These are phyloP conservation scores for Leptogaster cylindrica DNA, from an alignment of 2,888 invertebrate genomes.

Conservation along the genomic window DNA sequence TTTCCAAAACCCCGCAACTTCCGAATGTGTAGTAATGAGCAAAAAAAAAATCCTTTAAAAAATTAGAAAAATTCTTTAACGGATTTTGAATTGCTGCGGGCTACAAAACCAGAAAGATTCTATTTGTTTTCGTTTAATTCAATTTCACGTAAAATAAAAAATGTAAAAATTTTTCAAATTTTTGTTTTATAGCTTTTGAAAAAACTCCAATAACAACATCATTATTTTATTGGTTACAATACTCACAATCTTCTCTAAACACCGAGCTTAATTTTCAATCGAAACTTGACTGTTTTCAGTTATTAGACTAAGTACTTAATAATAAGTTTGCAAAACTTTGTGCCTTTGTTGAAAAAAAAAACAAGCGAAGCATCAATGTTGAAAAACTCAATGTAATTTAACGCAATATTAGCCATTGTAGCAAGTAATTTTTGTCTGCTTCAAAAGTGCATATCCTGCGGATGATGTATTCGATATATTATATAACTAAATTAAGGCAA, in stretches of 20 bases:
- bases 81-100: too few species aligned
- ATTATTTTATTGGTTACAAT: constrained; percentile 13
- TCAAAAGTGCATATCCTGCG: constrained; percentile 18
- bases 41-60: too few species aligned
- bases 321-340: constrained; percentile 29
- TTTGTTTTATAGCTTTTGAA: not conserved
- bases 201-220: not conserved
- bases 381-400: constrained; percentile 10
- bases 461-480: constrained; percentile 4
- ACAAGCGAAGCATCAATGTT: constrained; percentile 6
- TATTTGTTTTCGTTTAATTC: not conserved
- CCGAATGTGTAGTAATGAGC: too few species aligned
- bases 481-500: constrained; percentile 16
- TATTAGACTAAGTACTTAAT: constrained; percentile 20
- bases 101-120: too few species aligned
- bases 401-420: constrained; percentile 2
- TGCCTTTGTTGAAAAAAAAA: constrained; percentile 25
- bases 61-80: too few species aligned
- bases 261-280: not conserved
- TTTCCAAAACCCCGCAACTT: too few species aligned
- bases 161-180: not conserved
- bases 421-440: constrained; percentile 29
- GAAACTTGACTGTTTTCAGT: constrained; percentile 1
- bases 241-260: constrained; percentile 9
- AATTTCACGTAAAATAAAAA: not conserved